phyloP scores from a whole-genome alignment of 53 echinoderm and acorn worm genomes.

The Mesocentrotus franciscanus region DNA sequence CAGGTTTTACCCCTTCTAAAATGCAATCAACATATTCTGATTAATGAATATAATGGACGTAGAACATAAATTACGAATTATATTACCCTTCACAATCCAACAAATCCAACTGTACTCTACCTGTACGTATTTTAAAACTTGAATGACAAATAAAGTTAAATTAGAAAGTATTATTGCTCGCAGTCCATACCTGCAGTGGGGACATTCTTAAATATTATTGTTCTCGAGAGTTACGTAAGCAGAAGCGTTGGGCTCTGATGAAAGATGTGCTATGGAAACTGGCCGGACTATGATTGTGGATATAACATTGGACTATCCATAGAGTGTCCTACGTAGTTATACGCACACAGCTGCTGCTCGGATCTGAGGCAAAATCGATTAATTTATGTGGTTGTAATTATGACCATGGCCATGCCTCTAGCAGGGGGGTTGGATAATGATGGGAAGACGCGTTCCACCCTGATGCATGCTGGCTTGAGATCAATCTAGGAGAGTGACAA shows the following conservation, averaged over 20 bases:
- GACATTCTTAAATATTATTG: neutral
- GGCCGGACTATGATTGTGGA: neutral
- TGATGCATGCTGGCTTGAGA: neutral
- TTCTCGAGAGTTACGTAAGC: neutral
- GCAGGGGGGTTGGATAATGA: conserved; percentile 8
- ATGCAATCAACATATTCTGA: too few relatives aligned
- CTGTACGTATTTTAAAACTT: too few relatives aligned
- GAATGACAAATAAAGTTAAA: too few relatives aligned
- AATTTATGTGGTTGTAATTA: conserved; percentile 60
- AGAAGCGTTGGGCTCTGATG: neutral
- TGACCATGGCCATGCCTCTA: conserved; percentile 24
- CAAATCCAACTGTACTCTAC: too few relatives aligned
- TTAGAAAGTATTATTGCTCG: too few relatives aligned
- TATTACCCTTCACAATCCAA: too few relatives aligned
- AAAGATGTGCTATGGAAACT: neutral
- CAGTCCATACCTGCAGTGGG: neutral
- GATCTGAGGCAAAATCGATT: conserved; percentile 34
- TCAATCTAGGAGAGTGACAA: neutral
- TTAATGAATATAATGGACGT: too few relatives aligned
- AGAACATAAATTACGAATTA: too few relatives aligned
- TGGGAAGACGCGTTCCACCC: conserved; percentile 15
- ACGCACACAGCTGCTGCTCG: conserved; percentile 1
- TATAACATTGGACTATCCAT: neutral
- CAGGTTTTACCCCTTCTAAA: too few relatives aligned
- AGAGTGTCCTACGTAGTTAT: neutral